Conservation (phyloP, 2,113 vertebrate species). For the Regulus satrapa region DNA sequence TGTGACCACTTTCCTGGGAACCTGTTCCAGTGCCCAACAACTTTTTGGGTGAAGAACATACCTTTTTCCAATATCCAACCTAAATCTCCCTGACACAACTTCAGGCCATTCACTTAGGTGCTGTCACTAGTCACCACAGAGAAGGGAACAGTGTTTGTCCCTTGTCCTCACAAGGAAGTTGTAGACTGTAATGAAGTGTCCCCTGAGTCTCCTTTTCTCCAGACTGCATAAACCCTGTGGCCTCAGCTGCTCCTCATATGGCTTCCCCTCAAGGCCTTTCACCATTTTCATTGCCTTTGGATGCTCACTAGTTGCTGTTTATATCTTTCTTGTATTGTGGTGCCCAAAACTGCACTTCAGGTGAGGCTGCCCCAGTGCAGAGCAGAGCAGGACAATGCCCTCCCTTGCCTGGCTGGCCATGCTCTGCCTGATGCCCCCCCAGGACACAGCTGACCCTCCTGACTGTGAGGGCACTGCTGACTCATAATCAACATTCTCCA, state of each 20-base stretch:
- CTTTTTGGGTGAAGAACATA: background rate
- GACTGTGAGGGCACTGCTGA: background rate
- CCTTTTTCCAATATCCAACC: background rate
- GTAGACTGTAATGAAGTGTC: background rate
- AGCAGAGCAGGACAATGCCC: background rate
- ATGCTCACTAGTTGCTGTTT: background rate
- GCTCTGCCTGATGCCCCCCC: background rate
- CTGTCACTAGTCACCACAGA: background rate
- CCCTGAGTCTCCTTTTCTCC: background rate
- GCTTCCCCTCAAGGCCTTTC: background rate
- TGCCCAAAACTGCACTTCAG: background rate
- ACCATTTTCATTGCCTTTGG: background rate
- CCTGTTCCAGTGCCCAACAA: background rate
- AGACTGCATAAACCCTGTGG: background rate
- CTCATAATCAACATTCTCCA: background rate
- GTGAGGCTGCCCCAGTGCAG: accelerated
- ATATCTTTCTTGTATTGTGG: background rate
- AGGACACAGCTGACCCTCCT: accelerated
- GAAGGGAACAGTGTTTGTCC: background rate
- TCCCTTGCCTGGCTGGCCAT: background rate
- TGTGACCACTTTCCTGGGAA: background rate
- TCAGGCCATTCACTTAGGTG: background rate
- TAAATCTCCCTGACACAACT: background rate
- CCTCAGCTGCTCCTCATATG: background rate
- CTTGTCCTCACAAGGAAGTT: background rate